Evolutionary conservation across 2,797 vertebrate genomes (phyloP), one percentile per base, ranked within the genome.

Genomic region (Rhynchotus rufescens): DNA sequence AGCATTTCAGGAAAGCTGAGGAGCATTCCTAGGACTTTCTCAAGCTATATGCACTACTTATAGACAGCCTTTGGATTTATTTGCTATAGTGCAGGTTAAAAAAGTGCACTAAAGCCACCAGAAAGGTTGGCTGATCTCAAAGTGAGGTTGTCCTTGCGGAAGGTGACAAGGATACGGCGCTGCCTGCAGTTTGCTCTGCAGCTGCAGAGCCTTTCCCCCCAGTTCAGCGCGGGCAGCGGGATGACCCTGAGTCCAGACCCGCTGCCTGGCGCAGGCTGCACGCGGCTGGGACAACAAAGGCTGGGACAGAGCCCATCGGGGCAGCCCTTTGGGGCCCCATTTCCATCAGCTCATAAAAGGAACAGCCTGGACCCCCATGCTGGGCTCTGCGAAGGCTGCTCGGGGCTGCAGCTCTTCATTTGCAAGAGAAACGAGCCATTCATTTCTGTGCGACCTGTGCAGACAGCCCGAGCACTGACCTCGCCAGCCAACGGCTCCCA

Each of bases 401-500:
- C 84, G 71, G 72, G 60, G 62, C 89, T 94, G 57, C 86, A 76
- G 83, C 79, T 95, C 92, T 93, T 95, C 89, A 93, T 94, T 96
- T 96, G 94, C 94, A 97, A 94, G 83, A 96, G 84, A 97, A 96
- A 96, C 91, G 76, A 93, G 86, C 80, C 76, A 83, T 94, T 94
- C 32, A 93, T 84, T 94, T 92, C 89, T 80, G 62, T 44, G 60
- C 85, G 86, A 91, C 86, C 86, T 95, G 73, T 40, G 32, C 88
- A 90, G 89, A 66, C 47, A 82, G 88, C 85, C 91, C 84, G 90
- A 81, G 47, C 76, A 79, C 86, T 85, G 84, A 90, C 77, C 76
- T 94, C 84, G 86, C 86, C 86, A 84, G 84, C 42, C 7, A 0
- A 12, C 10, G 65, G 84, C 47, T 67, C 57, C 62, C 76, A 5